Percentiles rank a stretch among this genome's conserved stretches.
Evolutionary conservation across 1,140 invertebrate species (phyloP).

Genomic region (Sitophilus oryzae): DNA sequence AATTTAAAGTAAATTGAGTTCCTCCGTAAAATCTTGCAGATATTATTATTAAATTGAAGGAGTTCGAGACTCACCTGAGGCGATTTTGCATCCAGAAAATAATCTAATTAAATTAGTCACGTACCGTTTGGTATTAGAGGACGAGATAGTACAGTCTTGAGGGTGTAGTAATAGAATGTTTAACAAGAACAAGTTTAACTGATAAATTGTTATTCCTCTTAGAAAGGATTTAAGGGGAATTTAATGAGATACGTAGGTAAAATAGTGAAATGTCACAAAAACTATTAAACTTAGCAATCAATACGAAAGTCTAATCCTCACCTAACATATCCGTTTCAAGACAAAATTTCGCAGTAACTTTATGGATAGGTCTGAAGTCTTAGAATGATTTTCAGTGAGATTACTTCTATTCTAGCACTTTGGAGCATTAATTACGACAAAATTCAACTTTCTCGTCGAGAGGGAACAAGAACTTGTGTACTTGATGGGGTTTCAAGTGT

Average conservation of each 20-base stretch:
- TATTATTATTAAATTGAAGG: not conserved
- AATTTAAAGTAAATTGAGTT: not conserved
- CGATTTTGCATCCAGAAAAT: not conserved
- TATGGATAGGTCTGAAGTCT: not conserved
- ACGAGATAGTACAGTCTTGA: not conserved
- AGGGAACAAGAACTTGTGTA: slow-evolving; percentile 2
- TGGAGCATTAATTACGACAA: slow-evolving; percentile 8
- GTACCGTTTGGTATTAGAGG: not conserved
- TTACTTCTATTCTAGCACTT: slow-evolving; percentile 12
- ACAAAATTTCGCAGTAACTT: not conserved
- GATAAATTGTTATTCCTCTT: too few species aligned
- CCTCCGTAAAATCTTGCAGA: not conserved
- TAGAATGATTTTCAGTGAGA: slow-evolving; percentile 7
- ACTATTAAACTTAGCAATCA: slow-evolving; percentile 3
- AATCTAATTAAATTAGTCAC: not conserved
- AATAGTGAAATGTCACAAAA: not conserved
- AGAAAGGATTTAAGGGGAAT: not conserved
- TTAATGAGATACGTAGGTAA: not conserved
- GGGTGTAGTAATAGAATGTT: not conserved
- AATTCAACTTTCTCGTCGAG: not conserved
- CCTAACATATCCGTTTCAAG: not conserved
- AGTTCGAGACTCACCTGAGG: not conserved
- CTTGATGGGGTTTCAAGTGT: slow-evolving; percentile 6
- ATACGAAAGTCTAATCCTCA: slow-evolving; percentile 4
- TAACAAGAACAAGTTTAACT: not conserved